Evolutionary conservation across 2,888 invertebrate genomes (phyloP), one percentile per base, ranked within the genome.

Genomic region (Ryuthela nishihirai): DNA sequence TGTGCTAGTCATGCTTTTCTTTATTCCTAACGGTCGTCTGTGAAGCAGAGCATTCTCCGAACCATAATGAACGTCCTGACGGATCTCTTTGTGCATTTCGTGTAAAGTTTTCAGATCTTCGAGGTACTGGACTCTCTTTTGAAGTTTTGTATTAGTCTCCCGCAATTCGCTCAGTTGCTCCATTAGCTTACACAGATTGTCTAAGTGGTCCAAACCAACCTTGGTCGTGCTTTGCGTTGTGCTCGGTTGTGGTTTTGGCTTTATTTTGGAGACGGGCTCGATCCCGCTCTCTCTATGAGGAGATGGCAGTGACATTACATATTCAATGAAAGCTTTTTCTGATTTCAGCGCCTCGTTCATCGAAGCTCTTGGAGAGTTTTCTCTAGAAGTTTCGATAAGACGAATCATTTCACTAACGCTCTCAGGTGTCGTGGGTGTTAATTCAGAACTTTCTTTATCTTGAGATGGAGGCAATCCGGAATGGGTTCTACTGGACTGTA

Each of bases 191-290:
- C 88, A 82, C 6, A 91, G 77, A 67, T 85, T 85, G 65, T 87
- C 88, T 41, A 91, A 73, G 69, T 90, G 88, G 69, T 88, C 87
- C 62, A 91, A 80, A 2, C 78, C 77, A 0, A 84, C 82, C 65
- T 84, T 60, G n/a, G 62, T 56, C 17, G 38, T 32, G 0, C 43
- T 7, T 7, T 29, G n/a, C 12, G 32, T 9, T 7, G n/a, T 21
- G 18, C 35, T 12, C 2, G 23, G 12, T 1, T 34, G 36, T 9
- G 42, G 21, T 17, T 49, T 40, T 15, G 18, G 36, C 4, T 15
- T 38, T 12, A 39, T 43, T n/a, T 18, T 46, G 4, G 49, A 24
- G 40, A 46, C 40, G 2, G 46, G 45, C 7, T 45, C 49, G 4
- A 38, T 20, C 6, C 46, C 42, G 21, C 20, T 36, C 26, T 45